These are phyloP conservation scores for Xiphias gladius DNA, from an alignment of 2,113 vertebrate species.

Conservation along the genomic window DNA sequence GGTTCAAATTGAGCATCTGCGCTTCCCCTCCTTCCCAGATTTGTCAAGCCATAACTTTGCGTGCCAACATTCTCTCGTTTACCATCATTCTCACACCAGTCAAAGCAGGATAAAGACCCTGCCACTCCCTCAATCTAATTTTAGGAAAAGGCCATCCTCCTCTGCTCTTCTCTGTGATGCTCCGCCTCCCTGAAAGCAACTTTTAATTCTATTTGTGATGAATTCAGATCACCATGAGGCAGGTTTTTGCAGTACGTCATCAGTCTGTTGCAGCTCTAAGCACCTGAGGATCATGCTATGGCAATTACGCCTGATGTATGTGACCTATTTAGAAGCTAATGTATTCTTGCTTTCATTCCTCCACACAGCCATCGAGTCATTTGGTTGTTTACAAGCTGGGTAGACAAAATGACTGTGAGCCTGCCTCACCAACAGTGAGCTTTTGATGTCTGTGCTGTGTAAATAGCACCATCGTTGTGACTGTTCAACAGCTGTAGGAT, in stretches of 20 bases:
- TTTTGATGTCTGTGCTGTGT: neutral
- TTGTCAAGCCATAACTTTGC: neutral
- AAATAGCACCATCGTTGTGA: neutral
- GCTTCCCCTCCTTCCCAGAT: neutral
- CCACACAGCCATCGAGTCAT: neutral
- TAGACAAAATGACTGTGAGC: neutral
- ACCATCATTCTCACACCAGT: neutral
- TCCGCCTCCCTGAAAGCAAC: constrained; percentile 6
- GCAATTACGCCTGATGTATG: neutral
- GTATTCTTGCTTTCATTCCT: constrained; percentile 12
- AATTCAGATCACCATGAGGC: neutral
- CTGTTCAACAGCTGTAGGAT: constrained; percentile 1
- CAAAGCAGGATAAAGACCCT: constrained; percentile 30
- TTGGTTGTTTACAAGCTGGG: neutral
- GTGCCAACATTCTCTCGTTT: constrained; percentile 11
- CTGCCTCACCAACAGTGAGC: neutral
- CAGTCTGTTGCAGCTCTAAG: constrained; percentile 4
- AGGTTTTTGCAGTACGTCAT: neutral
- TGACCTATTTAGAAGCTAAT: neutral
- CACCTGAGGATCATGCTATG: constrained; percentile 3
- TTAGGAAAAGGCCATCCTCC: constrained; percentile 38
- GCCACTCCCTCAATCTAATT: constrained; percentile 47
- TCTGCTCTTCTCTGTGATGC: neutral
- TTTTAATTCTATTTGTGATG: neutral
- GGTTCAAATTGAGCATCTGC: neutral